phyloP scores from a whole-genome alignment of 2,888 invertebrate species.

The Prosapia bicincta region DNA sequence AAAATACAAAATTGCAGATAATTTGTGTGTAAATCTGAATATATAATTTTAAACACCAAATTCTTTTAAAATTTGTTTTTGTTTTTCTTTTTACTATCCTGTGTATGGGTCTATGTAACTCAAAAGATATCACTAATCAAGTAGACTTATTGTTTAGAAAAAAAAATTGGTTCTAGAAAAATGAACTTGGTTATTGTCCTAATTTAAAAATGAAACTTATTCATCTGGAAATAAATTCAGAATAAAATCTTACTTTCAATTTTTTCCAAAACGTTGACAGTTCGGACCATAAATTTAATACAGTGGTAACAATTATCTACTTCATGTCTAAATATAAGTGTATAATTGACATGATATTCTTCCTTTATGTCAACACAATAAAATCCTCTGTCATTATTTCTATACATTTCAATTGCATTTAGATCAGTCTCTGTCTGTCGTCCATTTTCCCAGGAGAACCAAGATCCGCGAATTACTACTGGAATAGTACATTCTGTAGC shows the following conservation, averaged over 20 bases:
- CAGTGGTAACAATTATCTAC: constrained; percentile 75
- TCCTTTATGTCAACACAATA: constrained; percentile 68
- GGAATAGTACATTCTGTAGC: constrained; percentile 64
- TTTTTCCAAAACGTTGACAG: constrained; percentile 85
- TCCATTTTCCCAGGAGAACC: constrained; percentile 91
- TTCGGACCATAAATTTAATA: constrained; percentile 78
- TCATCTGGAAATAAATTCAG: too few relatives aligned
- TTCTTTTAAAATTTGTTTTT: too few relatives aligned
- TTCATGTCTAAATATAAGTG: constrained; percentile 63
- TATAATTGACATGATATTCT: constrained; percentile 76
- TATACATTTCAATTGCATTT: constrained; percentile 74
- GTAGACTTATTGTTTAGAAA: too few relatives aligned
- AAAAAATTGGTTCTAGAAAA: too few relatives aligned
- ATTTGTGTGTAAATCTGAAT: too few relatives aligned
- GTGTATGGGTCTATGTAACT: too few relatives aligned
- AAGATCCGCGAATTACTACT: constrained; percentile 72
- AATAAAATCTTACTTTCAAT: constrained; percentile 69
- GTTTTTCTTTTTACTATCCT: too few relatives aligned
- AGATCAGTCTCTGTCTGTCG: constrained; percentile 78
- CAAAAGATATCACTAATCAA: too few relatives aligned
- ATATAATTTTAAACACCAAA: too few relatives aligned
- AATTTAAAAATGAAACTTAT: too few relatives aligned
- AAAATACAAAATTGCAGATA: too few relatives aligned
- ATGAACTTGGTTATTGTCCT: too few relatives aligned
- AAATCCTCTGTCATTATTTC: constrained; percentile 53